phyloP scores from a whole-genome alignment of 1,140 invertebrate species.

The Musca domestica region DNA sequence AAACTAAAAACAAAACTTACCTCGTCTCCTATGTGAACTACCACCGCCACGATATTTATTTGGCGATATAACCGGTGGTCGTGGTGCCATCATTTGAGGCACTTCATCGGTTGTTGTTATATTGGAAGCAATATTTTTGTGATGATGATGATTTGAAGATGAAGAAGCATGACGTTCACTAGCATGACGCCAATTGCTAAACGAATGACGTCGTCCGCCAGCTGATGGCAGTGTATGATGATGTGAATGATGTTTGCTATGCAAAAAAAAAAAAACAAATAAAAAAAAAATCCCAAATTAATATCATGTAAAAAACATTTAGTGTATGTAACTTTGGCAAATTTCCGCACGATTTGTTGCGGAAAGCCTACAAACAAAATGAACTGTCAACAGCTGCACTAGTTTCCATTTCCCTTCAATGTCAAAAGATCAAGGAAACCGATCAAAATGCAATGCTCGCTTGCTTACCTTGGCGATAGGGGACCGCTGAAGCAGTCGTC shows the following conservation, averaged over 20 bases:
- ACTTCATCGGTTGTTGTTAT: slow-evolving; percentile 48
- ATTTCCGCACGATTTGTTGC: slow-evolving; percentile 42
- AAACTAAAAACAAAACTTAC: slow-evolving; percentile 34
- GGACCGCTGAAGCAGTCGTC: slow-evolving; percentile 40
- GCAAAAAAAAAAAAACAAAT: slow-evolving; percentile 8
- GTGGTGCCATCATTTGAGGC: slow-evolving; percentile 50
- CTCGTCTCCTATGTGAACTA: slow-evolving; percentile 39
- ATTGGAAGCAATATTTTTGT: slow-evolving; percentile 36
- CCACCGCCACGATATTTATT: slow-evolving; percentile 44
- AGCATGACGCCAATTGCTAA: slow-evolving; percentile 48
- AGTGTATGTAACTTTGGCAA: not conserved
- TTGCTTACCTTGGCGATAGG: slow-evolving; percentile 44
- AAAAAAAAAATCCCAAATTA: not conserved
- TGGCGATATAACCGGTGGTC: slow-evolving; percentile 44
- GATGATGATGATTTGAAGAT: slow-evolving; percentile 16
- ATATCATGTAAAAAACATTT: slow-evolving; percentile 10
- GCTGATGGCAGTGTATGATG: slow-evolving; percentile 48
- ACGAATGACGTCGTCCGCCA: slow-evolving; percentile 48
- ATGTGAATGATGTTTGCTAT: slow-evolving; percentile 41
- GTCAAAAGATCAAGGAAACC: slow-evolving; percentile 24
- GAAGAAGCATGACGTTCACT: slow-evolving; percentile 27
- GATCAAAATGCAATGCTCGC: not conserved
- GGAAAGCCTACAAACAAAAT: slow-evolving; percentile 35
- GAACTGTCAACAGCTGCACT: slow-evolving; percentile 52
- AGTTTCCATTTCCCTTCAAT: not conserved